Evolutionary conservation across 1,140 invertebrate genomes (phyloP), one percentile per base, ranked within the genome.

Genomic region (Aphis craccivora): DNA sequence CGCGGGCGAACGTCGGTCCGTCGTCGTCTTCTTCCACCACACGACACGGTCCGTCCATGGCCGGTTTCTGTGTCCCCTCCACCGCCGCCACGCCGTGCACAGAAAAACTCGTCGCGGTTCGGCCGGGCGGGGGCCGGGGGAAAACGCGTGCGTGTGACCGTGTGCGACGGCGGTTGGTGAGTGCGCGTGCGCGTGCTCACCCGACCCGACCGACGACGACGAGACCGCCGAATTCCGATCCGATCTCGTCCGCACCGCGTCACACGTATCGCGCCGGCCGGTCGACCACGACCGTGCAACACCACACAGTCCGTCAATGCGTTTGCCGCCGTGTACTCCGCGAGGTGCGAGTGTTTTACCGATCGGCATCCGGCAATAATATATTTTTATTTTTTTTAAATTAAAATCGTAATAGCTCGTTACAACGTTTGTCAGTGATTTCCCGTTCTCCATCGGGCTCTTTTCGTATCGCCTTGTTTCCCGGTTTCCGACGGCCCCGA

Each of bases 191-290:
- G 88, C 88, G 88, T 55, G 88, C 48, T 48, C 35, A 4, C 45
- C 48, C n/a, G 51, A 4, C 9, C 48, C n/a, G 51, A 23, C n/a
- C 48, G 88, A 53, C 88, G 18, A 35, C 87, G 48, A 14, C 53
- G 89, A 67, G 89, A 90, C 89, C 53, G 43, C 89, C 25, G n/a
- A 90, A 90, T 90, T 90, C 89, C 89, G 30, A 90, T 90, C 89
- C 89, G 30, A 90, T 90, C 89, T 90, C 55, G 89, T 67, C 53
- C 53, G 48, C 45, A 22, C 51, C 88, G 88, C 88, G 23, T 55
- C 88, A 89, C 51, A 89, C 88, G 88, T 55, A 89, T 55, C 89
- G 37, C 37, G 89, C 37, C 53, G 53, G 53, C 53, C 89, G 89
- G 23, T 90, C 89, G 89, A 67, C 89, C 25, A n/a, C 51, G n/a